These are phyloP conservation scores for Atractosteus spatula DNA, from an alignment of 2,113 vertebrate genomes.

Conservation along the genomic window DNA sequence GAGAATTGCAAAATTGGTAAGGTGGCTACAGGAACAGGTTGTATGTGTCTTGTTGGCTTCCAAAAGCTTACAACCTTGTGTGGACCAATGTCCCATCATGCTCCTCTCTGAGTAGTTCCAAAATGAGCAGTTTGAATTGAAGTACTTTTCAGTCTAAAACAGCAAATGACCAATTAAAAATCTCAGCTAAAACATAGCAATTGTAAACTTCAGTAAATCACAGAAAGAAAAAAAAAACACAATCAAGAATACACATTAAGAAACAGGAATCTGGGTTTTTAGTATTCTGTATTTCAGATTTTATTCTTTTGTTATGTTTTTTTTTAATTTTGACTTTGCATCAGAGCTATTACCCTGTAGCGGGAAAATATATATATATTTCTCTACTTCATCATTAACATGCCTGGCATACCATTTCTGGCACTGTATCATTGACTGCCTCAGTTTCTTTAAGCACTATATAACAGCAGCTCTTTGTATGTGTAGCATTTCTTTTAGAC, in stretches of 20 bases:
- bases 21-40: slow-evolving; percentile 92
- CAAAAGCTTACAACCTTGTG: slow-evolving; percentile 95
- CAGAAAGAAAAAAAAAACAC: background rate
- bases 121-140: slow-evolving; percentile 99
- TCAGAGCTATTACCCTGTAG: background rate
- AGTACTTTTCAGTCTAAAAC: slow-evolving; percentile 93
- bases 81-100: slow-evolving; percentile 99
- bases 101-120: slow-evolving; percentile 99
- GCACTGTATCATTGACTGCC: slow-evolving; percentile 48
- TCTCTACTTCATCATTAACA: slow-evolving; percentile 21
- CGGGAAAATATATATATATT: background rate
- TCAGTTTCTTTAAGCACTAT: slow-evolving; percentile 62
- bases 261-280: background rate
- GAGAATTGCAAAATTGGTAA: slow-evolving; percentile 97
- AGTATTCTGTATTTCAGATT: background rate
- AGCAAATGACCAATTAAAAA: slow-evolving; percentile 42
- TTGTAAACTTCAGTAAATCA: background rate
- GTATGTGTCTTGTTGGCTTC: slow-evolving; percentile 95
- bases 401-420: slow-evolving; percentile 53
- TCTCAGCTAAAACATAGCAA: background rate
- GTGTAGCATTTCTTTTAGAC: slow-evolving; percentile 66
- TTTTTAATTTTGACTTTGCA: too few relatives aligned
- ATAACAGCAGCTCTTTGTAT: slow-evolving; percentile 63
- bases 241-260: background rate
- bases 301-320: too few relatives aligned